Evolutionary conservation across 2,888 invertebrate genomes (phyloP).

Genomic region (Conus canariensis): DNA sequence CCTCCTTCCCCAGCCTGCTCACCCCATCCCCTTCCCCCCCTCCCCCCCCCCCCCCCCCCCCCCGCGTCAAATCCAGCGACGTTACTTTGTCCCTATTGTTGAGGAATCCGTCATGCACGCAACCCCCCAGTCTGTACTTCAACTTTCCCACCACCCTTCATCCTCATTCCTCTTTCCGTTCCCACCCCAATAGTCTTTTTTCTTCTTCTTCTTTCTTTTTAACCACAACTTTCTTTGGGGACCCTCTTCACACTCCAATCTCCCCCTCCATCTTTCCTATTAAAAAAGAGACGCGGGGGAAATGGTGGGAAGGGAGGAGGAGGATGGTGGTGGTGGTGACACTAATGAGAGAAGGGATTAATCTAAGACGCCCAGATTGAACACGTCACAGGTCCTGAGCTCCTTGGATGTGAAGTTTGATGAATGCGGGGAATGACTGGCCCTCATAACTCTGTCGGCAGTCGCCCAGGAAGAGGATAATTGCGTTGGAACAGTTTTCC

Average conservation of each 20-base stretch:
- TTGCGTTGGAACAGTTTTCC: neutral
- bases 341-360: neutral
- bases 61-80: neutral
- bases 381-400: neutral
- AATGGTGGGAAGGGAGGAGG: neutral
- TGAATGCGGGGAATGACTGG: neutral
- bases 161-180: no score
- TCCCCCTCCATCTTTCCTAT: neutral
- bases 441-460: neutral
- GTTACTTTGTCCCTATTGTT: no score
- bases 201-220: neutral
- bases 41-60: neutral
- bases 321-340: neutral
- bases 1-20: neutral
- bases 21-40: neutral
- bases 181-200: neutral
- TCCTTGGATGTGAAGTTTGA: constrained; percentile 9
- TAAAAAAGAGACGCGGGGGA: neutral
- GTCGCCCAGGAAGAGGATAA: neutral
- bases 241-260: neutral
- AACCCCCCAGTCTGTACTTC: no score
- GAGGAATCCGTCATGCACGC: no score
- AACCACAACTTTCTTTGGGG: neutral
- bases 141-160: no score
- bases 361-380: neutral